Evolutionary conservation across 2,888 invertebrate genomes (phyloP).

Genomic region (Steinernema carpocapsae): DNA sequence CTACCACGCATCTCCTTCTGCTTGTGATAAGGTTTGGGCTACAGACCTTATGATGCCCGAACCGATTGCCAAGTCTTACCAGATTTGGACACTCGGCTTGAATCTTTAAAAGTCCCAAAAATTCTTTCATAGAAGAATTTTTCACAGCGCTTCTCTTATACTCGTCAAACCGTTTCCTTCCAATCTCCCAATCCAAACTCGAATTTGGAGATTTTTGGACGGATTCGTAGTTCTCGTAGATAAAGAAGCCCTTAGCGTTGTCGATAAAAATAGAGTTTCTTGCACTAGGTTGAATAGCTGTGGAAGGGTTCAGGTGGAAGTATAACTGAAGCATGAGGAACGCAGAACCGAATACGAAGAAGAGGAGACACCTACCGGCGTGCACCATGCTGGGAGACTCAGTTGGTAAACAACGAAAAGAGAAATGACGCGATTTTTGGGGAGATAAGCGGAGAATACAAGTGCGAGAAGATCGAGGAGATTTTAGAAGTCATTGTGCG

Average conservation of each 20-base stretch:
- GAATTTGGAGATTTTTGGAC: neutral
- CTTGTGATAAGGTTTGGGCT: neutral
- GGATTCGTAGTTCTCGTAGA: neutral
- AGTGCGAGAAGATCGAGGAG: too few species aligned
- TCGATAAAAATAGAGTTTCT: neutral
- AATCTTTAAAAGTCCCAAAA: neutral
- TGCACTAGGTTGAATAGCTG: neutral
- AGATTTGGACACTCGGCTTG: neutral
- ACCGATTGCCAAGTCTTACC: neutral
- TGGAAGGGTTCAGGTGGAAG: neutral
- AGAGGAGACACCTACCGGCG: neutral
- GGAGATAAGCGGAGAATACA: neutral
- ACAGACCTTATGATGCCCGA: neutral
- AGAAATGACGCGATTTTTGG: neutral
- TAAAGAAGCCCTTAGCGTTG: neutral
- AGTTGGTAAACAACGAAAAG: neutral
- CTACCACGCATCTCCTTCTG: neutral
- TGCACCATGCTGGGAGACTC: neutral
- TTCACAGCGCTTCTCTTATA: neutral
- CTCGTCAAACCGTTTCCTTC: neutral
- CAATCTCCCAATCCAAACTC: slow-evolving; percentile 5
- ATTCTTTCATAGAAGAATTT: neutral
- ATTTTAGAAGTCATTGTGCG: too few species aligned
- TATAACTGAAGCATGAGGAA: neutral
- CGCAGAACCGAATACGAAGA: neutral